phyloP scores from a whole-genome alignment of 2,113 vertebrate genomes.

The Paratilapia polleni region DNA sequence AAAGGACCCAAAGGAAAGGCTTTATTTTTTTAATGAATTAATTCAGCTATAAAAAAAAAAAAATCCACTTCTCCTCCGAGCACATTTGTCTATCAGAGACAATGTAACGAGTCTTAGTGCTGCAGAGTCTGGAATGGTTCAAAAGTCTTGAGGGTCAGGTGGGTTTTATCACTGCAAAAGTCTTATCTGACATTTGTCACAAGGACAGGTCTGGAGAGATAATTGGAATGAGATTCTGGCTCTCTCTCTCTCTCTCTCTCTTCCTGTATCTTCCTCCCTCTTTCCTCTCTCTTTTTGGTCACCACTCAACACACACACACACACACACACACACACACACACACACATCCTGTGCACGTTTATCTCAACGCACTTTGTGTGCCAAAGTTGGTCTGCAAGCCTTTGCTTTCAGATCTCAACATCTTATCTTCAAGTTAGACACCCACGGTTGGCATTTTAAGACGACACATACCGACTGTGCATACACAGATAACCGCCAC shows the following conservation, averaged over 20 bases:
- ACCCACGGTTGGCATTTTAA: constrained; percentile 71
- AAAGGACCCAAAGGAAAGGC: background rate
- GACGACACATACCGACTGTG: constrained; percentile 48
- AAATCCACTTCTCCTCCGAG: constrained; percentile 38
- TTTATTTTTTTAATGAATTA: constrained; percentile 43
- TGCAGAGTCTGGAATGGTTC: constrained; percentile 46
- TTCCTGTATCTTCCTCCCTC: constrained; percentile 7
- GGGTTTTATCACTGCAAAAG: constrained; percentile 57
- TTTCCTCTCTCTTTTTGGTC: background rate
- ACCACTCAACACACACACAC: background rate
- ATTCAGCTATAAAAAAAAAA: constrained; percentile 29
- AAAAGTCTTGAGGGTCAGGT: constrained; percentile 60
- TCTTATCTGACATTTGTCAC: constrained; percentile 71
- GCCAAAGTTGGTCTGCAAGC: constrained; percentile 51
- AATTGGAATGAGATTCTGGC: constrained; percentile 67
- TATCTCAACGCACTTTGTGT: constrained; percentile 50
- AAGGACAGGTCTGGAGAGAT: constrained; percentile 49
- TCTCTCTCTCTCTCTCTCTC: constrained; percentile 22
- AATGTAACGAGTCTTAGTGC: constrained; percentile 52
- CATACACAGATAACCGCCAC: constrained; percentile 49
- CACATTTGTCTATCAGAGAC: constrained; percentile 36
- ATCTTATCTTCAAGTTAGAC: constrained; percentile 67
- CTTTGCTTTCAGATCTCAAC: constrained; percentile 59
- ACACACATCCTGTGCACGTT: constrained; percentile 36
- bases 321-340: constrained; percentile 14